Conservation (phyloP, 2,888 invertebrate species). For the Macroteleia sp. region DNA sequence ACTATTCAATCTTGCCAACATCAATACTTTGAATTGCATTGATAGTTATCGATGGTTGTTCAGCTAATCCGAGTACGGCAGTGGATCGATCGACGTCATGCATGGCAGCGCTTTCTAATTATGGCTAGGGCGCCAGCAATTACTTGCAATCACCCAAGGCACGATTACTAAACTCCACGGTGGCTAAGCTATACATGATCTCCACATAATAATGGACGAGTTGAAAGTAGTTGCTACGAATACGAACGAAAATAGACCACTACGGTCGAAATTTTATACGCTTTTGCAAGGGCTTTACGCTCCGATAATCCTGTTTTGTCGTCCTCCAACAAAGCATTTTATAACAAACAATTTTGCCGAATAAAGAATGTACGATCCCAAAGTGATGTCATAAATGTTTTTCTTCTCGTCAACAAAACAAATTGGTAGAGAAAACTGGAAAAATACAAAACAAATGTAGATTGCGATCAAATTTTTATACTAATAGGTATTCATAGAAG, state of each 20-base stretch:
- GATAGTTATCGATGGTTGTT: slow-evolving; percentile 75
- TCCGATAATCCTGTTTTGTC: slow-evolving; percentile 38
- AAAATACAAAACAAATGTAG: too few relatives aligned
- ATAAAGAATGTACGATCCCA: slow-evolving; percentile 30
- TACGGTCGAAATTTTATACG: slow-evolving; percentile 18
- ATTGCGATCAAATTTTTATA: slow-evolving; percentile 6
- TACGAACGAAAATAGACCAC: slow-evolving; percentile 35
- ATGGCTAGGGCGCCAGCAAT: slow-evolving; percentile 73
- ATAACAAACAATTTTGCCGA: slow-evolving; percentile 41
- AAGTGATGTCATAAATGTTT: slow-evolving; percentile 31
- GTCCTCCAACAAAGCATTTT: slow-evolving; percentile 22
- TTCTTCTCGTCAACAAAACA: slow-evolving; percentile 4
- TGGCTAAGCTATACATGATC: slow-evolving; percentile 58
- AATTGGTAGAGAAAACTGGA: slow-evolving; percentile 1
- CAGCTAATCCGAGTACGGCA: slow-evolving; percentile 71
- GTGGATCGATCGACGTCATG: slow-evolving; percentile 77
- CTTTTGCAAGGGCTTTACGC: slow-evolving; percentile 27
- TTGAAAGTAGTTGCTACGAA: slow-evolving; percentile 53
- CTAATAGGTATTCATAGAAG: not conserved
- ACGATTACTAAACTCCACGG: slow-evolving; percentile 63
- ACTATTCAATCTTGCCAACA: slow-evolving; percentile 44
- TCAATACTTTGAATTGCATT: slow-evolving; percentile 70
- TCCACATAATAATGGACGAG: slow-evolving; percentile 57
- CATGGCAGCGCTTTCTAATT: slow-evolving; percentile 76
- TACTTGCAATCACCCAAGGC: slow-evolving; percentile 72